Percentiles rank a stretch among this genome's conserved stretches.
phyloP scores from a whole-genome alignment of 1,140 invertebrate genomes.

The Microplitis mediator region DNA sequence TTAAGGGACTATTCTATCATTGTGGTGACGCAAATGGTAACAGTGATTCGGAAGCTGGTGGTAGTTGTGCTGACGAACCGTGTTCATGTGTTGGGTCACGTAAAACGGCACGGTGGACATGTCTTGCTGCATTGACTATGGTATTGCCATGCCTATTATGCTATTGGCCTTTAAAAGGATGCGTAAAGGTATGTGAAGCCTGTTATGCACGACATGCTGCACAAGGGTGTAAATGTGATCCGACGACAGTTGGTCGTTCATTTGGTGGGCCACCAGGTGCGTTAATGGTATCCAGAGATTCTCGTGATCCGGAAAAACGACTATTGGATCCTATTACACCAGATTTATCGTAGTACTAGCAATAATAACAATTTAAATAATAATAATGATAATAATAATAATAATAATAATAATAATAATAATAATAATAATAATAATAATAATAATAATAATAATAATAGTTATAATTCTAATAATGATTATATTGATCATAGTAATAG shows the following conservation, averaged over 20 bases:
- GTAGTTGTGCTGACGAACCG: constrained; percentile 78
- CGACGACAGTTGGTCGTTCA: constrained; percentile 65
- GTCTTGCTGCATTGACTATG: constrained; percentile 78
- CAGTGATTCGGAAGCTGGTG: constrained; percentile 70
- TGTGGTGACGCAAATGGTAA: constrained; percentile 74
- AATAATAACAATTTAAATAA: not conserved
- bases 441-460: no score
- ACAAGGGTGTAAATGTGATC: constrained; percentile 71
- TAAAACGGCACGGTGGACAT: constrained; percentile 79
- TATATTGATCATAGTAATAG: constrained; percentile 30
- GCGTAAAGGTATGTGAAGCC: constrained; percentile 77
- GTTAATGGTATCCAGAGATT: constrained; percentile 49
- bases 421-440: no score
- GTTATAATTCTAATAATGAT: no score
- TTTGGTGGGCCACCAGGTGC: constrained; percentile 43
- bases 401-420: no score
- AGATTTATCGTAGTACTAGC: constrained; percentile 47
- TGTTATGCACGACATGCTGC: constrained; percentile 80
- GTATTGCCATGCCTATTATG: constrained; percentile 87
- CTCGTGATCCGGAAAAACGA: constrained; percentile 58
- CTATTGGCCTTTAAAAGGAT: constrained; percentile 89
- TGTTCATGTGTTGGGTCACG: constrained; percentile 80
- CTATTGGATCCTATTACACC: constrained; percentile 57
- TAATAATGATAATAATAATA: not conserved
- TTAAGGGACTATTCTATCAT: constrained; percentile 91